Percentiles rank a stretch among this genome's conserved stretches.
phyloP scores from a whole-genome alignment of 1,140 invertebrate species.

The Philaenus spumarius region DNA sequence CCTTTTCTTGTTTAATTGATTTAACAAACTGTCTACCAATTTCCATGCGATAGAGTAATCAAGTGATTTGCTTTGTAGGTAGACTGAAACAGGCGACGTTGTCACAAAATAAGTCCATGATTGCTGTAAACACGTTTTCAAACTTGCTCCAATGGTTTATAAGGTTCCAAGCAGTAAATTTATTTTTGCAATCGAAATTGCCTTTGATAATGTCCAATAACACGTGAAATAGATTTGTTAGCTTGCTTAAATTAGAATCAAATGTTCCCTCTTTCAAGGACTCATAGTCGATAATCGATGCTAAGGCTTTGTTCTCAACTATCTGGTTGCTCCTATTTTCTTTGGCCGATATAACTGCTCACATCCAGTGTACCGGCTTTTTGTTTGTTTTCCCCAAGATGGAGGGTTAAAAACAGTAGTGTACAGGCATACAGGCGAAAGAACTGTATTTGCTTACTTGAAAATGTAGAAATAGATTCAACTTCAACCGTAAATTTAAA shows the following conservation, averaged over 20 bases:
- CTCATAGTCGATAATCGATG: conserved; percentile 8
- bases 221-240: conserved; percentile 11
- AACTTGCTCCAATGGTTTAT: no score
- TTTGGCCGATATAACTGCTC: no score
- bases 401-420: no score
- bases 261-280: neutral
- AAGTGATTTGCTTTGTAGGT: no score
- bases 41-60: neutral
- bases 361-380: no score
- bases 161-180: conserved; percentile 7
- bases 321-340: conserved; percentile 22
- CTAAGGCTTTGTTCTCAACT: conserved; percentile 21
- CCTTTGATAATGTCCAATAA: no score
- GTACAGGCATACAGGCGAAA: no score
- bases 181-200: conserved; percentile 18
- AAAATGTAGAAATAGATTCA: no score
- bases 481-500: no score
- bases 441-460: no score
- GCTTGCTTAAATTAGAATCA: neutral
- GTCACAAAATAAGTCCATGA: conserved; percentile 9
- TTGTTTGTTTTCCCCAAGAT: conserved; percentile 19
- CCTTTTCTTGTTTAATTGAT: neutral
- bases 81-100: conserved; percentile 1
- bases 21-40: neutral
- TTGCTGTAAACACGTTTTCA: conserved; percentile 7